phyloP scores from a whole-genome alignment of 1,140 invertebrate genomes.

The Drosophila nasuta region DNA sequence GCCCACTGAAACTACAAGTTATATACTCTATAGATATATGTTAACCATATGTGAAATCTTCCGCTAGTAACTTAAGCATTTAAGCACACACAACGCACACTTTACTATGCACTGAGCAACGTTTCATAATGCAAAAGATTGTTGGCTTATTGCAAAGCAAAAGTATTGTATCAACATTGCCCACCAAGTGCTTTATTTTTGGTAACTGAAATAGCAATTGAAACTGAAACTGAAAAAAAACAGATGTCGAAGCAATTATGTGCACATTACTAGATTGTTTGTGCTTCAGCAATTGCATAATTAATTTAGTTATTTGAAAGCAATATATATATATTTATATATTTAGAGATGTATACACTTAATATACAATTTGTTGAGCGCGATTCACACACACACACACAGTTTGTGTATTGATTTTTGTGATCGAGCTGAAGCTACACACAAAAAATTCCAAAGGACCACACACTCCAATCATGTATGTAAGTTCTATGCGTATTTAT shows the following conservation, averaged over 20 bases:
- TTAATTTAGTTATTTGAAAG: slow-evolving; percentile 63
- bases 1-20: slow-evolving; percentile 60
- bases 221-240: not conserved
- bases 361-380: slow-evolving; percentile 18
- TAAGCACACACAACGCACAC: slow-evolving; percentile 31
- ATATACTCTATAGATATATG: slow-evolving; percentile 6
- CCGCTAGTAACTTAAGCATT: slow-evolving; percentile 70
- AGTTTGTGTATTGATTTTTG: not conserved
- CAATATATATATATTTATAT: slow-evolving; percentile 39
- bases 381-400: slow-evolving; percentile 4
- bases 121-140: slow-evolving; percentile 25
- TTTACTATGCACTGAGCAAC: not conserved
- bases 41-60: slow-evolving; percentile 52
- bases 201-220: slow-evolving; percentile 13
- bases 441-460: slow-evolving; percentile 12
- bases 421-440: not conserved
- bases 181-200: slow-evolving; percentile 66
- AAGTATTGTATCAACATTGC: slow-evolving; percentile 22
- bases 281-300: slow-evolving; percentile 19
- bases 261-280: not conserved
- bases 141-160: slow-evolving; percentile 17
- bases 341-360: not conserved
- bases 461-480: slow-evolving; percentile 18
- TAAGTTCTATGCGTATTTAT: slow-evolving; percentile 23
- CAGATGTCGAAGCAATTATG: slow-evolving; percentile 22